A percentile compares a stretch with the other conserved stretches of the same genome.
These are phyloP conservation scores for Ginglymostoma cirratum DNA, from an alignment of 2,113 vertebrate genomes.

Conservation along the genomic window DNA sequence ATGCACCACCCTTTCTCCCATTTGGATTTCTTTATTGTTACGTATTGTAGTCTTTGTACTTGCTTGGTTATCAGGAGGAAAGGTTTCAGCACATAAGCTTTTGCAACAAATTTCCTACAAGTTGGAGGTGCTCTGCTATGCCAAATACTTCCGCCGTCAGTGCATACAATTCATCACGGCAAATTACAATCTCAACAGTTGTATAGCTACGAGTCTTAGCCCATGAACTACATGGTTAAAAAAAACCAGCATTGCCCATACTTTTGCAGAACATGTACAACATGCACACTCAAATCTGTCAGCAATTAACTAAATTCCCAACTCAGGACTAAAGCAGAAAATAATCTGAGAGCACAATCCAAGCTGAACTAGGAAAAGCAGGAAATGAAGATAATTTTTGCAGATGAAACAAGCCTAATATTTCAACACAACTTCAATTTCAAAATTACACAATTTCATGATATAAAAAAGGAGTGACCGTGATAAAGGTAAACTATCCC, in stretches of 20 bases:
- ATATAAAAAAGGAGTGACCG: not conserved
- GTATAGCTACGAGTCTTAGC: not conserved
- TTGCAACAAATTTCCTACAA: not conserved
- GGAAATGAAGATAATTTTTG: not conserved
- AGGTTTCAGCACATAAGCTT: not conserved
- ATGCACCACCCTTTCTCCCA: not conserved
- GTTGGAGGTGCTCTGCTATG: not conserved
- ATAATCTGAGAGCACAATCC: not conserved
- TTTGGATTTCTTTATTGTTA: not conserved
- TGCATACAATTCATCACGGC: not conserved
- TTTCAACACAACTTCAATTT: not conserved
- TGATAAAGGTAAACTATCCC: not conserved
- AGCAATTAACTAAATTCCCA: not conserved
- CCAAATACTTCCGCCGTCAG: not conserved
- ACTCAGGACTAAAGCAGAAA: not conserved
- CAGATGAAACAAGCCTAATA: not conserved
- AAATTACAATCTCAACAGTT: not conserved
- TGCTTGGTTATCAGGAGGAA: not conserved
- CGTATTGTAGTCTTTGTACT: not conserved
- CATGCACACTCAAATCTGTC: not conserved
- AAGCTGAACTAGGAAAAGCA: not conserved
- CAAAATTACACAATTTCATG: not conserved
- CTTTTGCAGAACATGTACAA: not conserved
- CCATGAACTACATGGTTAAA: not conserved
- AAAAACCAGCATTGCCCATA: not conserved